phyloP scores from a whole-genome alignment of 2,797 vertebrate genomes.

The Hypotaenidia philippensis region DNA sequence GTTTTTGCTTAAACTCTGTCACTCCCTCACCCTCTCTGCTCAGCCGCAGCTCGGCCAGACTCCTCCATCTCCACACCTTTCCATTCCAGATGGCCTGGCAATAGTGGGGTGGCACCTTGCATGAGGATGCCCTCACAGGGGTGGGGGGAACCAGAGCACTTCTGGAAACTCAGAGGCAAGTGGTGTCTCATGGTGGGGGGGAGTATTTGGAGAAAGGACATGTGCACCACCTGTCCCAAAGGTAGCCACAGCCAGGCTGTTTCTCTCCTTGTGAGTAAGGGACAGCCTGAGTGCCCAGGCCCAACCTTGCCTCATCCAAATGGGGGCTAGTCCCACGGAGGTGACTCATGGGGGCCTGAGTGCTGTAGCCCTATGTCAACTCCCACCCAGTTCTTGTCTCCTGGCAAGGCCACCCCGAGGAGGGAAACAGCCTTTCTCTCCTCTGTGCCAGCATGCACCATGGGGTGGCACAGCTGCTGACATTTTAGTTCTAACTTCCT shows the following conservation, averaged over 20 bases:
- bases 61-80: neutral
- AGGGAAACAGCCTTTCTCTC: neutral
- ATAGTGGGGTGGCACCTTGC: neutral
- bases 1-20: neutral
- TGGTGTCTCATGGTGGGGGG: fast-evolving
- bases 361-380: fast-evolving
- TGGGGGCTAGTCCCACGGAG: fast-evolving
- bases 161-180: neutral
- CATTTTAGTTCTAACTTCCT: neutral
- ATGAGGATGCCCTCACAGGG: neutral
- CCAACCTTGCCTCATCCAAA: neutral
- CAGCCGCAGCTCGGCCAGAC: neutral
- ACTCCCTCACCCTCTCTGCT: neutral
- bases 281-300: neutral
- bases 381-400: fast-evolving
- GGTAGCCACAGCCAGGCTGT: neutral
- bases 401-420: neutral
- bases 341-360: neutral
- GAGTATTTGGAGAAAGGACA: neutral
- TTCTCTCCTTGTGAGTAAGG: neutral
- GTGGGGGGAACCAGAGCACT: neutral
- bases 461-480: neutral
- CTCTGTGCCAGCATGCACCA: fast-evolving
- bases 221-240: fast-evolving
- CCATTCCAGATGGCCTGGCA: neutral